Evolutionary conservation across 2,888 invertebrate species (phyloP), one percentile per base, ranked within the genome.

Genomic region (Dryocosmus kuriphilus): DNA sequence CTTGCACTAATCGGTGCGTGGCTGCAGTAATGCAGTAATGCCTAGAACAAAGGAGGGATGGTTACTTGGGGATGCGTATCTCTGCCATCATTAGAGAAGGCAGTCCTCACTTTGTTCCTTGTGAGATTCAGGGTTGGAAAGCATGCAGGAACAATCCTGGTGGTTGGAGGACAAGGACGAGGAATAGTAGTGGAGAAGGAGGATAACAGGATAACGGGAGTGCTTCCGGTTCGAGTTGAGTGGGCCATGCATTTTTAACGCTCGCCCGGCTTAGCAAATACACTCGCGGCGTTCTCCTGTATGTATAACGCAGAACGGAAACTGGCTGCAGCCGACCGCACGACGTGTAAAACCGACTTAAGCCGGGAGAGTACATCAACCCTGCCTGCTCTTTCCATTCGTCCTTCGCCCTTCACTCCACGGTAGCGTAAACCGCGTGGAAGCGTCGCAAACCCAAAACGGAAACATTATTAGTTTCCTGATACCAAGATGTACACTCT

Each of bases 221-320:
- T 86, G 87, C 87, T 89, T 88, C 88, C 89, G 87, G 85, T 89
- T 84, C 80, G 80, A 86, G 87, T 86, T 88, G 89, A 90, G 88
- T 88, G 88, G 86, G 83, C 83, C 86, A 86, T 90, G 87, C 83
- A 90, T 90, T 90, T 90, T 90, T 90, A 87, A 85, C 81, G 81
- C 79, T 67, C 71, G 79, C 73, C 82, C 80, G 79, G 81, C 77
- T 75, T 67, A 32, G n/a, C 80, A 82, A 81, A 83, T 82, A 82
- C 77, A 75, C 77, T 65, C 62, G 75, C 32, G 24, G 16, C 75
- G 22, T 1, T 77, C 76, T 77, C 60, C 57, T 27, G 16, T 27
- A 32, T 74, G 80, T 80, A 78, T 77, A 80, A 77, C 81, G 79
- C 78, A 76, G 76, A 65, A 81, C 83, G 83, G 84, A 84, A 83